Base-by-base conservation (phyloP, 92 coral and sea anemone species). In the Diadumene lineata region DNA sequence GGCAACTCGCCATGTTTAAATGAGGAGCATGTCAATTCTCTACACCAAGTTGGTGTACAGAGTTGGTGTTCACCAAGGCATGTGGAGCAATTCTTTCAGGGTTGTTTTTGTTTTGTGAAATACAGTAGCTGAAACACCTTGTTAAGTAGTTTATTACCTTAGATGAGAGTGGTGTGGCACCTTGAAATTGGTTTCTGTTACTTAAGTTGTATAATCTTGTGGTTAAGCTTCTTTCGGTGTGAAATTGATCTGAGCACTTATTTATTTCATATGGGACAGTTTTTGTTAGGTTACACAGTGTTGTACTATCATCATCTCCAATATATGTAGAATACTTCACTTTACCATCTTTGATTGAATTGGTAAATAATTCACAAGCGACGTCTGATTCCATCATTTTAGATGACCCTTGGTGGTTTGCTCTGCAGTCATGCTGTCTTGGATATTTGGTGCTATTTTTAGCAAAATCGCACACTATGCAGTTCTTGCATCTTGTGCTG, bases 11-110 rank as follows among this genome's bases (percentile, higher is more conserved):
- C 61, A 56, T 87, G 84, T 56, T 62, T 76, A 61, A 77, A 86
- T 1, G 61, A 50, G 13, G 56, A 53, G 24, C 58, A 3, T 53
- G 58, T 60, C 0, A 51, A 33, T 56, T 72, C 82, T 7, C 74
- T 62, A 68, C 93, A 89, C 90, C 85, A 85, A 11, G 25, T 81
- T 3, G 32, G 64, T 60, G 67, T 57, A 30, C 96, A 90, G n/a
- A 63, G 56, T 1, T 48, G 38, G 75, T 86, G 91, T 28, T 86
- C 81, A 19, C 87, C 91, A 90, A 86, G 13, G 88, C 88, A 68
- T 81, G 81, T 27, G 86, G 86, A 15, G 79, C 82, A 50, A 82
- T 79, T 11, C 51, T 50, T 17, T 32, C 25, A 29, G 83, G 75
- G 30, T 87, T 43, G 0, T 74, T 83, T 55, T 83, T 64, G 50